Base-by-base conservation (phyloP, 2,113 vertebrate species). In the Anolis carolinensis region DNA sequence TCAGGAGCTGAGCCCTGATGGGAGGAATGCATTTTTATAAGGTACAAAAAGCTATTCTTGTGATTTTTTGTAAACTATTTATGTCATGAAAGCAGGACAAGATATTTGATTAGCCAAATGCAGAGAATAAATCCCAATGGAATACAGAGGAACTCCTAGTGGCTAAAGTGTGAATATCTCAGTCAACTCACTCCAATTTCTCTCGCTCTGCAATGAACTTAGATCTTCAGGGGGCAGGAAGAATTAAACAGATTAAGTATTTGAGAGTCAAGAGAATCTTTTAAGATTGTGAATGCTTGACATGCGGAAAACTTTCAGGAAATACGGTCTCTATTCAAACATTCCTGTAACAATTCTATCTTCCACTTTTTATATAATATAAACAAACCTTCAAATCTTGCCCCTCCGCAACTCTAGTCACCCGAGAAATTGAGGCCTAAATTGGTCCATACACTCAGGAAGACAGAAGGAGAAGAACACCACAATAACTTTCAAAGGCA, bases 401-500 rank as follows among this genome's bases (percentile, higher is more conserved):
- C 48, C 44, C 3, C n/a, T 8, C 5, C 67, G 21, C 55, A 76
- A 39, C n/a, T n/a, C 27, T 11, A 13, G 2, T 67, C 25, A 13
- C 73, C 73, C 70, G 32, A 18, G 63, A 52, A n/a, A 68, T 25
- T 10, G 50, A 85, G 39, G 1, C 5, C 7, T 48, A 62, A 48
- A 48, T 13, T 7, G 13, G 1, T 18, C 27, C 34, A 20, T 5
- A 7, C 7, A 16, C 13, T 27, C 34, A 73, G 27, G n/a, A 79
- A 62, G 1, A 16, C 27, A 4, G 36, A 48, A 81, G 2, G 73
- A 36, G 39, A 7, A 65, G 1, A 85, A 81, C n/a, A 14, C 4
- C 8, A 21, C 0, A 0, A 39, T 8, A 74, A 0, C 3, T 0
- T 1, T 36, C 7, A 11, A 39, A 21, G 25, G 10, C 21, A 75